Percentiles rank a stretch among this genome's conserved stretches.
Evolutionary conservation across 2,113 vertebrate species (phyloP).

Genomic region (Silurus asotus): DNA sequence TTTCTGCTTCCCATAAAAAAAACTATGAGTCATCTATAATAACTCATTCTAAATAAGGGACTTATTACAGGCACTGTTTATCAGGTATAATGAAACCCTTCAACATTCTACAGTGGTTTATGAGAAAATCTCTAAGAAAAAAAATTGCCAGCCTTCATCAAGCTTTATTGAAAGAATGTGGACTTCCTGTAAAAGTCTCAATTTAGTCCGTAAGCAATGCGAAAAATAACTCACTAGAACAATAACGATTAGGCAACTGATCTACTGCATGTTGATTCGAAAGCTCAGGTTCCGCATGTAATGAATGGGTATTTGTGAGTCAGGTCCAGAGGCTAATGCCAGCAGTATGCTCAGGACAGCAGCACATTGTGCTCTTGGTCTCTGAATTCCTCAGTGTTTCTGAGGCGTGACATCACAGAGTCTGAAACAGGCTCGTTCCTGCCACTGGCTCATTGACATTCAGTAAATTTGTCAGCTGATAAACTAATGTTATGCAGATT

Average conservation of each 20-base stretch:
- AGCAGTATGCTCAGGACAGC: background rate
- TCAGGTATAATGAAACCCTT: conserved; percentile 13
- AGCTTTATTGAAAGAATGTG: background rate
- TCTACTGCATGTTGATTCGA: background rate
- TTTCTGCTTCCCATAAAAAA: conserved; percentile 4
- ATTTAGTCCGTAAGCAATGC: background rate
- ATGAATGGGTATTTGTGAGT: conserved; percentile 18
- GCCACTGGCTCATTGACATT: conserved; percentile 22
- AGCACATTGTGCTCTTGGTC: conserved; percentile 30
- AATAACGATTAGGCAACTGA: background rate
- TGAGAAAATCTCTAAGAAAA: background rate
- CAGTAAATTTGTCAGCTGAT: conserved; percentile 27
- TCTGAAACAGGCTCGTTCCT: conserved; percentile 23
- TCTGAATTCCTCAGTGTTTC: conserved; percentile 44
- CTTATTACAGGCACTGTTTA: conserved; percentile 12
- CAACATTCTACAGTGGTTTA: background rate
- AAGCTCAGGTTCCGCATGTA: background rate
- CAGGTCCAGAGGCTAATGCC: conserved; percentile 2
- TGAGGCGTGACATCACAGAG: conserved; percentile 35
- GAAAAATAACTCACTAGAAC: background rate
- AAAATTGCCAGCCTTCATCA: background rate
- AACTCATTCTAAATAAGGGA: conserved; percentile 17
- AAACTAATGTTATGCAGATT: conserved; percentile 14
- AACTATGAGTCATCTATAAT: conserved; percentile 25
- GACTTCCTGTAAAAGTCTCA: no score